Conservation (phyloP, 2,797 vertebrate genomes). For the Gobionotothen gibberifrons region DNA sequence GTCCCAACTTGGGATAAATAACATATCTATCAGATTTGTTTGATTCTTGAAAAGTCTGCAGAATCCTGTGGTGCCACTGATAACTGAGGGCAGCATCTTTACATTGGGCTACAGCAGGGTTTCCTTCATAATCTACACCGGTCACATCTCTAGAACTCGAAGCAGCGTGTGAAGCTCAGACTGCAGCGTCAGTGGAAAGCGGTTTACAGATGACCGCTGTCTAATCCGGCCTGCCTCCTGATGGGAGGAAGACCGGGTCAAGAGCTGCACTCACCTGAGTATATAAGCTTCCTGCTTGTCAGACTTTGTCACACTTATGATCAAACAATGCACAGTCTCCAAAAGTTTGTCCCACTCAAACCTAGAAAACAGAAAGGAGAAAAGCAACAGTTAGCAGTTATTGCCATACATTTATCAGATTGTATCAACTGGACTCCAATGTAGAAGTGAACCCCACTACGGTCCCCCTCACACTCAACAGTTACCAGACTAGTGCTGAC, state of each 20-base stretch:
- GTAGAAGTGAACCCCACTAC: neutral
- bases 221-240: constrained; percentile 48
- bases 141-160: too few relatives aligned
- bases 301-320: constrained; percentile 99
- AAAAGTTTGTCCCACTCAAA: constrained; percentile 99
- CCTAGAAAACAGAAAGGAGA: constrained; percentile 75
- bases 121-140: neutral
- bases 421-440: neutral
- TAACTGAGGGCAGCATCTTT: neutral
- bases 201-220: constrained; percentile 44
- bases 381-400: neutral
- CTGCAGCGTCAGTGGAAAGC: constrained; percentile 11
- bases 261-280: constrained; percentile 92
- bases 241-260: constrained; percentile 13
- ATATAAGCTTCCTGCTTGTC: constrained; percentile 99
- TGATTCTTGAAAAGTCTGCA: neutral
- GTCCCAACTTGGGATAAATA: too few relatives aligned
- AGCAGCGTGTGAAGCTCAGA: neutral
- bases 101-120: neutral
- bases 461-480: too few relatives aligned
- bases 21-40: too few relatives aligned
- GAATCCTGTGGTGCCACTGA: neutral
- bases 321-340: constrained; percentile 99
- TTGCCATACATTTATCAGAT: neutral
- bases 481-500: too few relatives aligned